phyloP scores from a whole-genome alignment of 2,797 vertebrate genomes.

The Acanthopagrus latus region DNA sequence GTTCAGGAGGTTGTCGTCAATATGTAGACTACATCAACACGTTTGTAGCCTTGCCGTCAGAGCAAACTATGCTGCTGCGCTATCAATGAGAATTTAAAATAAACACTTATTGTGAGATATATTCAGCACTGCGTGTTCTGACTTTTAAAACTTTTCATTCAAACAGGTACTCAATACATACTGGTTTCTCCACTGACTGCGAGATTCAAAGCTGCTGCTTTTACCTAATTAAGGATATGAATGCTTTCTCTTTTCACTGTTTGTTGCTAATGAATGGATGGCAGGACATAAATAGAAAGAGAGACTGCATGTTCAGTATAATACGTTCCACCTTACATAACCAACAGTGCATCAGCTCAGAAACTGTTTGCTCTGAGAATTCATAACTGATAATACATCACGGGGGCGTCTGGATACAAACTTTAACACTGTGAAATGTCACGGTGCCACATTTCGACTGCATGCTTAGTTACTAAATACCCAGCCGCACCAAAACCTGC shows the following conservation, averaged over 20 bases:
- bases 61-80: conserved; percentile 14
- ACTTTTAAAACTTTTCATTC: background rate
- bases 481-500: conserved; percentile 11
- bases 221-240: background rate
- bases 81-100: conserved; percentile 9
- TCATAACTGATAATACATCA: background rate
- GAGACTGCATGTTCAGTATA: background rate
- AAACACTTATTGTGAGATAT: background rate
- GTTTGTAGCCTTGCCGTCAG: conserved; percentile 24
- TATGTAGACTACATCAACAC: conserved; percentile 35
- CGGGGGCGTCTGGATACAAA: background rate
- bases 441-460: conserved; percentile 11
- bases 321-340: conserved; percentile 5
- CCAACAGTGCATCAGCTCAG: background rate
- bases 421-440: conserved; percentile 1
- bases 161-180: too few relatives aligned
- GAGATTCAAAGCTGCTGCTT: background rate
- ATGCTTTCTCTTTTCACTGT: background rate
- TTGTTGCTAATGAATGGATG: background rate
- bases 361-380: background rate
- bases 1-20: conserved; percentile 29
- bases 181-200: background rate
- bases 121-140: background rate
- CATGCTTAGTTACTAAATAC: conserved; percentile 20
- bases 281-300: background rate